Percentiles rank a stretch among this genome's conserved stretches.
Evolutionary conservation across 2,113 vertebrate species (phyloP).

Genomic region (Phrynosoma platyrhinos): DNA sequence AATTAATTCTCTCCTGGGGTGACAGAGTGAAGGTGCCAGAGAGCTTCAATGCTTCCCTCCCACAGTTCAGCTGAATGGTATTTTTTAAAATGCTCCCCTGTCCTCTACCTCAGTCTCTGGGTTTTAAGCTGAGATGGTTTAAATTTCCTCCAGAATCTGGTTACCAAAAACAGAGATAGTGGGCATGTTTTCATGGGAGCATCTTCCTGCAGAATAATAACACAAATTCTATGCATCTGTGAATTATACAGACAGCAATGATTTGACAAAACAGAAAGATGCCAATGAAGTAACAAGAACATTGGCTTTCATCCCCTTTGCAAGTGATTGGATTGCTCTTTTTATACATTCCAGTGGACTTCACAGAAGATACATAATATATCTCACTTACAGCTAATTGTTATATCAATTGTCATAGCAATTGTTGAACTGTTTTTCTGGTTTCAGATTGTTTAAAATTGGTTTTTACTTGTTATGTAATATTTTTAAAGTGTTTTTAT

Average conservation of each 20-base stretch:
- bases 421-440: no score
- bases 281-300: neutral
- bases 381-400: slow-evolving; percentile 45
- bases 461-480: no score
- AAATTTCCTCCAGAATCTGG: neutral
- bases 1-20: slow-evolving; percentile 20
- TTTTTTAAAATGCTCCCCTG: neutral
- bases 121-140: neutral
- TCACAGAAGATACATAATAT: neutral
- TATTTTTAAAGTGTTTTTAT: no score
- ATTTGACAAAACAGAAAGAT: neutral
- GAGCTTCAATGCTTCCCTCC: neutral
- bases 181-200: neutral
- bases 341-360: neutral
- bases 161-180: neutral
- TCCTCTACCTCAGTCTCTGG: neutral
- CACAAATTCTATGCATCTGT: slow-evolving; percentile 9
- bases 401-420: neutral
- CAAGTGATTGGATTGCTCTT: neutral
- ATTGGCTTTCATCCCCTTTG: neutral
- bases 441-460: no score
- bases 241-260: neutral
- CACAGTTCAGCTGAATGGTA: neutral
- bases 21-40: neutral
- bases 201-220: neutral